Conservation (phyloP, 1,140 invertebrate genomes). For the Euwallacea similis region DNA sequence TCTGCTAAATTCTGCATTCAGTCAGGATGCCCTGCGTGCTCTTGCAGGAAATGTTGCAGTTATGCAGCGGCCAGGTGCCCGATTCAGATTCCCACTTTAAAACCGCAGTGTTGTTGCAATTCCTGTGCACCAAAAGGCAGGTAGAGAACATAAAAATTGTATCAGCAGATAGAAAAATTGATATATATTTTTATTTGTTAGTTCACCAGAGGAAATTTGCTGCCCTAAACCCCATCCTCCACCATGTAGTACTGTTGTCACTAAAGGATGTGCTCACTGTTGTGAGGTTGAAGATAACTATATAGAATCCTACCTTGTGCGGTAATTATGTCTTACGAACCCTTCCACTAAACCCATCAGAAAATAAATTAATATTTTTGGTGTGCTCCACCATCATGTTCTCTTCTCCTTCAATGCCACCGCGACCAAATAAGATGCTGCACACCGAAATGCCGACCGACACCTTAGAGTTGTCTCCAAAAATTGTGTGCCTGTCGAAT, state of each 20-base stretch:
- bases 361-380: neutral
- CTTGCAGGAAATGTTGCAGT: conserved; percentile 11
- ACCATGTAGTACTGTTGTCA: conserved; percentile 1
- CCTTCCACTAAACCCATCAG: neutral
- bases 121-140: conserved; percentile 6
- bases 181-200: neutral
- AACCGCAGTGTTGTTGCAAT: conserved; percentile 15
- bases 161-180: too few relatives aligned
- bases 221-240: neutral
- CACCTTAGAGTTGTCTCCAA: conserved; percentile 3
- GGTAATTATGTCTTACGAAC: neutral
- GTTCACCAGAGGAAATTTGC: conserved; percentile 5
- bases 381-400: neutral
- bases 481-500: neutral
- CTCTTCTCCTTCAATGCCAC: conserved; percentile 11
- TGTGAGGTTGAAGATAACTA: neutral
- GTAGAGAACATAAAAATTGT: neutral
- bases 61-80: neutral
- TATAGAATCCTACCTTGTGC: too few relatives aligned
- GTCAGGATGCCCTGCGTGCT: conserved; percentile 1
- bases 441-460: conserved; percentile 7
- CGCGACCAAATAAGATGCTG: conserved; percentile 7
- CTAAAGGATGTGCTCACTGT: conserved; percentile 4
- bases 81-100: conserved; percentile 13
- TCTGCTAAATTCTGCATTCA: neutral